Base-by-base conservation (phyloP, 2,797 vertebrate species). In the Prionace glauca region DNA sequence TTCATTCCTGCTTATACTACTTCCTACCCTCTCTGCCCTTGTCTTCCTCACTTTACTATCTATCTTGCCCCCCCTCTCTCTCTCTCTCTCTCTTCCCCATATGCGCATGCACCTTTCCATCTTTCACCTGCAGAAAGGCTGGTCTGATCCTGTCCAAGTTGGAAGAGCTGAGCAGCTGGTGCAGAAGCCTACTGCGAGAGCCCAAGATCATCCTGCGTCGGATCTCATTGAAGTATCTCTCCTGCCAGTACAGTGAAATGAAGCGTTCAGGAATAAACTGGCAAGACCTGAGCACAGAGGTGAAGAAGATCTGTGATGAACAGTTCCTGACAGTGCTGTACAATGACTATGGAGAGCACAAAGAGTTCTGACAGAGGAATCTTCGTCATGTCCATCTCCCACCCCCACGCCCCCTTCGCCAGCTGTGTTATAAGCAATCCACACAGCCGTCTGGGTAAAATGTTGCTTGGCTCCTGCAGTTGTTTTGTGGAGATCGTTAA, bases 231-330 rank as follows among this genome's bases (percentile, higher is more conserved):
- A 98, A 98, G 96, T 99, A 98, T 97, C 98, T 99, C 18, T 98
- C 98, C 96, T 99, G 99, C 96, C 99, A 98, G 95, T 99, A 99
- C 98, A 99, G 98, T 0, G 99, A 99, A 97, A 99, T 99, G 97
- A 99, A 99, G 96, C 98, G 98, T 90, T 98, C 99, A 0, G 98
- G 98, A 95, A 97, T 99, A 5, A 98, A 98, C 97, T 99, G 99
- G 99, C 98, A 98, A 0, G 98, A 98, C 96, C 98, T 99, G 96
- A 98, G 98, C 96, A 98, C 98, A 95, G 99, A 99, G 96, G 98
- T 99, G 71, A 98, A 98, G 97, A 99, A 99, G 97, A 99, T 99
- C 0, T 99, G 99, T 0, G 99, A 99, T 81, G 98, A 99, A 96
- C 99, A 99, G 97, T 98, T 97, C 2, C 98, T 99, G 96, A 98